Base-by-base conservation (phyloP, 1,140 invertebrate genomes). In the Papilio polytes region DNA sequence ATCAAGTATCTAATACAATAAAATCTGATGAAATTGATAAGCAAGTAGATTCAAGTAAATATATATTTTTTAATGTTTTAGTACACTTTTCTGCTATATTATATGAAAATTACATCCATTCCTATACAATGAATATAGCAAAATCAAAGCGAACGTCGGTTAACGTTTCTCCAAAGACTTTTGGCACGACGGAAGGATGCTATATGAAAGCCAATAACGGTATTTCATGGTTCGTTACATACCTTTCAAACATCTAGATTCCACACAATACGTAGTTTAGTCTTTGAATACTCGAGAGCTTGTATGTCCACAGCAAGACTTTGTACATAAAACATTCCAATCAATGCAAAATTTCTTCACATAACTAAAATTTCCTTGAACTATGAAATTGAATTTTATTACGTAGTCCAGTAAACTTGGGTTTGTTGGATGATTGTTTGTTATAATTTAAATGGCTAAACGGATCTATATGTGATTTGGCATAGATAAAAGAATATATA, bases 171-270 rank as follows among this genome's bases (percentile, higher is more conserved):
- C 41, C 48, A 36, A 78, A 78, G 26, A n/a, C 48, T 46, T 59
- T 56, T 78, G 53, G 51, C 20, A 59, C 26, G 76, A 78, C 51
- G 51, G 76, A 78, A 76, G 74, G 63, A 70, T 70, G 63, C 20
- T 36, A 31, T 70, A 70, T 70, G 63, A 70, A 78, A 78, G 76
- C 15, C 76, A 56, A 56, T 78, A 78, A 78, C 76, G 26, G 76
- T 78, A 78, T 78, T 78, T 78, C 36, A 31, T 59, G 76, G 22
- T 78, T 78, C 76, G 48, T 78, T 78, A 56, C 76, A 78, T 78
- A 41, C 76, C 76, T 78, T 78, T 78, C 76, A 78, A 59, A 78
- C 76, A 59, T 78, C 51, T 36, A 41, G 22, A 44, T 78, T 41
- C 53, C 56, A 78, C 53, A 78, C 76, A 78, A 78, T 78, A 78